Conservation (phyloP, 1,140 invertebrate genomes). For the Pemphigus obesinymphae region DNA sequence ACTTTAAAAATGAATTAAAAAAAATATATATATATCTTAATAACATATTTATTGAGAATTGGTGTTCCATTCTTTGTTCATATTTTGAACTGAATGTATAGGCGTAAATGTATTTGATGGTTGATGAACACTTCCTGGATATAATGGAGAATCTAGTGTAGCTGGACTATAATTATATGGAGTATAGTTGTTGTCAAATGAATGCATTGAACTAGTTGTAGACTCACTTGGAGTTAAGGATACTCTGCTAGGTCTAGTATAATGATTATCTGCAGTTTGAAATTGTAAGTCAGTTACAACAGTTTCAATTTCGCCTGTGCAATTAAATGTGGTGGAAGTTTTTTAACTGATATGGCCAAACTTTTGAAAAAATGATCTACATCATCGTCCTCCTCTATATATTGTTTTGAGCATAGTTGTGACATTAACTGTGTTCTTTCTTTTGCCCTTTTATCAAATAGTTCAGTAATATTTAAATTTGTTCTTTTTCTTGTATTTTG, state of each 20-base stretch:
- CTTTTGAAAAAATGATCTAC: constrained; percentile 38
- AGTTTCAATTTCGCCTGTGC: constrained; percentile 29
- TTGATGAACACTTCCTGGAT: background rate
- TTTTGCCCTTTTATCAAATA: background rate
- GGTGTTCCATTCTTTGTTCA: background rate
- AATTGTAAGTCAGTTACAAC: constrained; percentile 9
- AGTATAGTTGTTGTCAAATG: background rate
- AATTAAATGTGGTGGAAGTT: constrained; percentile 16
- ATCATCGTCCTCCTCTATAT: constrained; percentile 13
- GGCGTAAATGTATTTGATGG: background rate
- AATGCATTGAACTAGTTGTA: background rate
- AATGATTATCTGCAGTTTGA: background rate
- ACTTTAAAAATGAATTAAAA: too few relatives aligned
- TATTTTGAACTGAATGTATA: background rate
- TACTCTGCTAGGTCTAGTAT: background rate
- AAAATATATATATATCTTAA: too few relatives aligned
- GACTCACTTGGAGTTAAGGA: background rate
- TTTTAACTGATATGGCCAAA: constrained; percentile 20
- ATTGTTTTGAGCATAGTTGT: background rate
- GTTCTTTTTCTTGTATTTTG: background rate
- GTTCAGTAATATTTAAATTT: background rate
- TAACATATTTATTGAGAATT: background rate
- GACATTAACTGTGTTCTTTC: background rate
- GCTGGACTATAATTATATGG: background rate
- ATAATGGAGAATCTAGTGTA: background rate